Evolutionary conservation across 2,113 vertebrate genomes (phyloP), one percentile per base, ranked within the genome.

Genomic region (Indri indri): DNA sequence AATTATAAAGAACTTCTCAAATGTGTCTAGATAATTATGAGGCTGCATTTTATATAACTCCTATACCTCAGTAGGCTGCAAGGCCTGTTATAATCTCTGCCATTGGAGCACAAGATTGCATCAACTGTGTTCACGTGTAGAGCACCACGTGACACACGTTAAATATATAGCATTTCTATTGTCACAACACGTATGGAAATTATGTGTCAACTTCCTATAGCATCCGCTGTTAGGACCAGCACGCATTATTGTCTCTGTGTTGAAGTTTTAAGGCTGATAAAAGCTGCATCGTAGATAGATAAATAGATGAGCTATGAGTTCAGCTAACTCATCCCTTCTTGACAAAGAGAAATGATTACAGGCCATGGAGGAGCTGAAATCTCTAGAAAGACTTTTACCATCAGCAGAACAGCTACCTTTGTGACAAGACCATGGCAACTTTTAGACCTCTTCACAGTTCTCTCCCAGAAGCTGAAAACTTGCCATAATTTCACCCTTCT

Each of bases 1-100:
- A 97, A 98, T 98, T 96, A 97, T 98, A 97, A 97, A 97, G 98
- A 97, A 97, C 97, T 94, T 94, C 93, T 98, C 95, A 90, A 95
- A 97, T 95, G 97, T 97, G 97, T 98, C 96, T 98, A 97, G 97
- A 97, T 98, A 98, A 98, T 97, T 98, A 96, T 95, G 97, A 98
- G 97, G 96, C 93, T 97, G 81, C 81, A 88, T 92, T 96, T 96
- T 91, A 65, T 57, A 42, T 54, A 90, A 88, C 92, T 96, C 89
- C 88, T 79, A 61, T 54, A 81, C 84, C 96, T 91, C 92, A 16
- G 91, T 18, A 83, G 96, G 96, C 94, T 96, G 90, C 71, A 71
- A 71, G 91, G 70, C 76, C 83, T 88, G 73, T 42, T 79, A 14
- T 0, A 88, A 66, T 82, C 96, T 90, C 82, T 93, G 86, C 93